Conservation (phyloP, 2,888 invertebrate genomes). For the Phortica okadai region DNA sequence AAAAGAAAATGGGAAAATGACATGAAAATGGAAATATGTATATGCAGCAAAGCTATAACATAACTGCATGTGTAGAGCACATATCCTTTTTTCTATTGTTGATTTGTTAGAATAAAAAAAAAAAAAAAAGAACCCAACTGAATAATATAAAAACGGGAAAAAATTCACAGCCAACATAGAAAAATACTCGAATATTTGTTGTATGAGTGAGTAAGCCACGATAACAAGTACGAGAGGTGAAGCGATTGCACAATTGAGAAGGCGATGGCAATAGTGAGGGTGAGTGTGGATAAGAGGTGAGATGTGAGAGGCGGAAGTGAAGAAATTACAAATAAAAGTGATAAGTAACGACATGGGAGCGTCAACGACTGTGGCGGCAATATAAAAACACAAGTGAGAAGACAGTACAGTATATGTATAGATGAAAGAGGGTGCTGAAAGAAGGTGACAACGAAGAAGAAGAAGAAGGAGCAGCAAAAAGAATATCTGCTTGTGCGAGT, state of each 20-base stretch:
- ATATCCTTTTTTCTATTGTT: not conserved
- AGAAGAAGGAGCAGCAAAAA: too few species aligned
- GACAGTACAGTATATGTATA: not conserved
- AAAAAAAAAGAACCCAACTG: slow-evolving; percentile 33
- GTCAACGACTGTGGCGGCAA: not conserved
- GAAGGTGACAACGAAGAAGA: slow-evolving; percentile 1
- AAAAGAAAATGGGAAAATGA: slow-evolving; percentile 40
- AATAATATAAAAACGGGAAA: slow-evolving; percentile 15
- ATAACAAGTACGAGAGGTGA: too few species aligned
- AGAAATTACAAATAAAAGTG: slow-evolving; percentile 24
- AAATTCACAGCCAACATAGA: too few species aligned
- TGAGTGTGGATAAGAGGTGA: not conserved
- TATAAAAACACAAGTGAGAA: slow-evolving; percentile 7
- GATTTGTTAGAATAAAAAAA: slow-evolving; percentile 5
- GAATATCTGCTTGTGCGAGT: too few species aligned
- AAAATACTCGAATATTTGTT: too few species aligned
- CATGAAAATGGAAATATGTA: not conserved
- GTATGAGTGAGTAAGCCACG: too few species aligned
- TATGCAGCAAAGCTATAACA: not conserved
- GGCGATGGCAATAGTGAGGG: not conserved
- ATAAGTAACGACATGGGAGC: slow-evolving; percentile 26
- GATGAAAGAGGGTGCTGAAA: slow-evolving; percentile 26
- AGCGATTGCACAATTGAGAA: too few species aligned
- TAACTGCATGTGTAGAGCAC: not conserved
- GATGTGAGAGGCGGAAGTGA: not conserved